Percentiles rank a stretch among this genome's conserved stretches.
These are phyloP conservation scores for Drosophila sulfurigaster DNA, from an alignment of 1,140 invertebrate genomes.

Conservation along the genomic window DNA sequence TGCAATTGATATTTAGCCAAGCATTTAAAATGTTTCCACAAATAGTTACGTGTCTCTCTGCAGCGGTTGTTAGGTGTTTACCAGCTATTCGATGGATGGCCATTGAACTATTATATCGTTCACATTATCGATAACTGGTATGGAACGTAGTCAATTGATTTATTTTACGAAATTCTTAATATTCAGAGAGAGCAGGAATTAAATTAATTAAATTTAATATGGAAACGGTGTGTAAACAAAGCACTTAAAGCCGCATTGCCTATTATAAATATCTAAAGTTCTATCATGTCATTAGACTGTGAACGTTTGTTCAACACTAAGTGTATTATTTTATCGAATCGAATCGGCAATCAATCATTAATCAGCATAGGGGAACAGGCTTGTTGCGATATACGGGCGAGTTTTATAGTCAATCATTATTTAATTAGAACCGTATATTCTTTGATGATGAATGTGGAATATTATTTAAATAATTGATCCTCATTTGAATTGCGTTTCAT, in stretches of 20 bases:
- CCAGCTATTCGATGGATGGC: constrained; percentile 9
- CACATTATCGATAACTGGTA: neutral
- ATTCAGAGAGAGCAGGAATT: constrained; percentile 2
- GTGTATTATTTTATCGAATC: constrained; percentile 1
- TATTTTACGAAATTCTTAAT: neutral
- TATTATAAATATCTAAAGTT: constrained; percentile 3
- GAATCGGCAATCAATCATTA: constrained; percentile 5
- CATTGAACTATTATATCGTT: constrained; percentile 21
- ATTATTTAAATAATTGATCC: neutral
- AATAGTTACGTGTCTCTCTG: constrained; percentile 15
- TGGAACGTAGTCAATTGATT: neutral
- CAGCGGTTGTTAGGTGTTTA: constrained; percentile 25
- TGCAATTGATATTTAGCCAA: constrained; percentile 49
- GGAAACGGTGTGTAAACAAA: constrained; percentile 10
- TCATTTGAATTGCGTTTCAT: too few species aligned
- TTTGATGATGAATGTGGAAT: neutral
- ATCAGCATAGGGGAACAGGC: neutral
- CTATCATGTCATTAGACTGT: neutral
- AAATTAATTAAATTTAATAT: constrained; percentile 4
- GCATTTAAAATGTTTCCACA: constrained; percentile 46
- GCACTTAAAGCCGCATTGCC: neutral
- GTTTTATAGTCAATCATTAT: neutral
- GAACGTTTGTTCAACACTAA: neutral
- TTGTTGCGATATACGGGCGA: neutral
- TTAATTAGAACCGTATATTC: neutral